Conservation (phyloP, 2,888 invertebrate species). For the Pseudolycoriella hygida region DNA sequence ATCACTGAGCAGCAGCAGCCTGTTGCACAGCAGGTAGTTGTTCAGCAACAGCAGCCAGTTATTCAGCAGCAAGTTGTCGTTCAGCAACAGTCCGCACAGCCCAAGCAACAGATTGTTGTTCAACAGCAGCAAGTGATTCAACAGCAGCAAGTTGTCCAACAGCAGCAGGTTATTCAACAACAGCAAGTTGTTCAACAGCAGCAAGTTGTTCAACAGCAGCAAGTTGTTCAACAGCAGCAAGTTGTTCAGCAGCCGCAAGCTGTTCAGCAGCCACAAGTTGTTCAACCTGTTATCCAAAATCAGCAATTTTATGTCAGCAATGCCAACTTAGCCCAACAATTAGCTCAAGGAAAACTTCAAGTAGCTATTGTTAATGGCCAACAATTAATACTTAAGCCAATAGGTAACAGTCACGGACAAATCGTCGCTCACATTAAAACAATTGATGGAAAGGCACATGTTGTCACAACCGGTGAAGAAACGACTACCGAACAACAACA, state of each 20-base stretch:
- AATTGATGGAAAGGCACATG: constrained; percentile 29
- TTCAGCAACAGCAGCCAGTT: not conserved
- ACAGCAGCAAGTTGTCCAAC: constrained; percentile 14
- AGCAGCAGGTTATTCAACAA: constrained; percentile 12
- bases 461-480: constrained; percentile 18
- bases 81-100: constrained; percentile 16
- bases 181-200: constrained; percentile 15
- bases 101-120: constrained; percentile 19
- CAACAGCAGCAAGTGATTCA: constrained; percentile 14
- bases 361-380: constrained; percentile 72
- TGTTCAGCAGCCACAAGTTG: constrained; percentile 17
- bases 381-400: constrained; percentile 63
- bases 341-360: constrained; percentile 67
- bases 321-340: constrained; percentile 58
- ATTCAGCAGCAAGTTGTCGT: constrained; percentile 10
- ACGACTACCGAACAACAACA: constrained; percentile 5
- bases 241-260: constrained; percentile 21
- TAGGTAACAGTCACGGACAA: constrained; percentile 62
- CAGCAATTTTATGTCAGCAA: constrained; percentile 45
- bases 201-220: constrained; percentile 18
- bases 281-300: constrained; percentile 18
- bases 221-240: constrained; percentile 23
- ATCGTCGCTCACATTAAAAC: constrained; percentile 55
- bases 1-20: constrained; percentile 12
- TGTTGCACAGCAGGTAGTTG: constrained; percentile 9